phyloP scores from a whole-genome alignment of 2,113 vertebrate genomes.

The Lota lota region DNA sequence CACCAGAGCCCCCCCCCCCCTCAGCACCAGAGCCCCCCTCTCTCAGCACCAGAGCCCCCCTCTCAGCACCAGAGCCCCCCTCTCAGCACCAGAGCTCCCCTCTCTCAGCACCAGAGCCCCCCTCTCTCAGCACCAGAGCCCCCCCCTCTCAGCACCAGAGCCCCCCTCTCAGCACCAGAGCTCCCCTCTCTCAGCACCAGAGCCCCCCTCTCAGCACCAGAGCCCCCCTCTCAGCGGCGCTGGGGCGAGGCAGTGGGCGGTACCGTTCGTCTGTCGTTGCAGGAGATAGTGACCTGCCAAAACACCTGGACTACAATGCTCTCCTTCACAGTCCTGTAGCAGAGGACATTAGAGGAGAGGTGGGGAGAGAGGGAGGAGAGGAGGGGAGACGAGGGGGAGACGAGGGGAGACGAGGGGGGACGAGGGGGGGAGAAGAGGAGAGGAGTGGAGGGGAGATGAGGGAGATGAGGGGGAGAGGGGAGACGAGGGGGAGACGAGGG shows the following conservation, averaged over 20 bases:
- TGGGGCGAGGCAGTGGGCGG: slow-evolving; percentile 33
- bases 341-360: slow-evolving; percentile 10
- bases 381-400: no score
- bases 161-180: not conserved
- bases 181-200: slow-evolving; percentile 1
- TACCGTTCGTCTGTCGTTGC: slow-evolving; percentile 22
- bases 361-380: not conserved
- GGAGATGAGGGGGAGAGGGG: no score
- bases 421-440: no score
- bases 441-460: no score
- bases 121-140: slow-evolving; percentile 23
- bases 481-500: no score
- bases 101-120: slow-evolving; percentile 24
- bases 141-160: not conserved
- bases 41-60: no score
- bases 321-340: slow-evolving; percentile 21
- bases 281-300: slow-evolving; percentile 33
- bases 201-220: slow-evolving; percentile 16
- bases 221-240: slow-evolving; percentile 39
- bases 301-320: slow-evolving; percentile 38
- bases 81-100: no score
- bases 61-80: not conserved
- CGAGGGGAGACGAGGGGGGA: no score
- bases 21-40: slow-evolving; percentile 30
- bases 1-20: no score